phyloP scores from a whole-genome alignment of 2,888 invertebrate genomes.

The Latrodectus elegans region DNA sequence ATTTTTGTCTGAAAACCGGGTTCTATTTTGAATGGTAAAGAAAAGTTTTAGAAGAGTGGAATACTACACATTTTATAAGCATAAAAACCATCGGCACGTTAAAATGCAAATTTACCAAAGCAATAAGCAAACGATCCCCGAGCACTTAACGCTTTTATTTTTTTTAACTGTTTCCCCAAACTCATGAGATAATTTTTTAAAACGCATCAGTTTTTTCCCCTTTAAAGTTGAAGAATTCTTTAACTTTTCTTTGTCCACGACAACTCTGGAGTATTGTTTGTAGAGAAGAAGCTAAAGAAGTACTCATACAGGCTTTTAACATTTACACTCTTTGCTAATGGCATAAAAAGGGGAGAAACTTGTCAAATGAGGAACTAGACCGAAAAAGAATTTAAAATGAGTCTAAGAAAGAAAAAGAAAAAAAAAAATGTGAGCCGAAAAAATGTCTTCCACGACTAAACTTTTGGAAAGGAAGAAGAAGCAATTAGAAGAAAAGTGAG shows the following conservation, averaged over 20 bases:
- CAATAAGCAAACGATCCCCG: slow-evolving; percentile 12
- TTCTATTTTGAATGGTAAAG: too few species aligned
- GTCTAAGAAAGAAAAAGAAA: not conserved
- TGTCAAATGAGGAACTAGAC: slow-evolving; percentile 33
- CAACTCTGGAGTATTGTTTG: slow-evolving; percentile 47
- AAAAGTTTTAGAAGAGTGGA: too few species aligned
- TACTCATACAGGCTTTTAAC: slow-evolving; percentile 58
- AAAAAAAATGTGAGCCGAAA: slow-evolving; percentile 16
- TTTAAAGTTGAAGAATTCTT: slow-evolving; percentile 9
- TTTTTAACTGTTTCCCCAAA: slow-evolving; percentile 19
- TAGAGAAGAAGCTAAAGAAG: slow-evolving; percentile 34
- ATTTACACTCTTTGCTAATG: slow-evolving; percentile 61
- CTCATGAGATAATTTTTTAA: slow-evolving; percentile 37
- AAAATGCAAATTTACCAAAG: slow-evolving; percentile 1
- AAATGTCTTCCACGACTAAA: not conserved
- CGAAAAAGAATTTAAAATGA: slow-evolving; percentile 46
- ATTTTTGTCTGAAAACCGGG: too few species aligned
- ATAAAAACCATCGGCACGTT: not conserved
- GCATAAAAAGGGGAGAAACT: slow-evolving; percentile 35
- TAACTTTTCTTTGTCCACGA: slow-evolving; percentile 3
- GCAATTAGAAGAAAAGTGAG: slow-evolving; percentile 26
- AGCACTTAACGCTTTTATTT: not conserved
- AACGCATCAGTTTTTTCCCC: not conserved
- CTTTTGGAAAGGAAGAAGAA: not conserved
- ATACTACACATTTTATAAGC: not conserved